Base-by-base conservation (phyloP, 1,140 invertebrate genomes). In the Drosophila sechellia region DNA sequence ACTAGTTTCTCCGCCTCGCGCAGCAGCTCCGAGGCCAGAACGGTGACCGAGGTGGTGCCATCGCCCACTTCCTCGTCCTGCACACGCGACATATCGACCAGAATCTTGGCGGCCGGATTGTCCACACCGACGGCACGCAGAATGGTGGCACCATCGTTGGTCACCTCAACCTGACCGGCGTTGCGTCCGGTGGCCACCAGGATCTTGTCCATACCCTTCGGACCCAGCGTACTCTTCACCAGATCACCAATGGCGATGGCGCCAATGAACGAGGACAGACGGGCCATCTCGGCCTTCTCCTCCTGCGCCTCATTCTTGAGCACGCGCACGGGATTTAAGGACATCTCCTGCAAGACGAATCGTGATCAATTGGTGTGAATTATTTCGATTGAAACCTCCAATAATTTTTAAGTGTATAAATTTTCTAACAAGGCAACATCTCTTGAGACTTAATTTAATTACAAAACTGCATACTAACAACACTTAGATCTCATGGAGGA, bases 121-220 rank as follows among this genome's bases (percentile, higher is more conserved):
- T 99, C 99, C 22, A 99, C 97, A 50, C 99, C 98, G 66, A 99
- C 95, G 11, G 97, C 96, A 92, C 98, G 98, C 45, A 99, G 93
- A 92, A 99, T 99, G 5, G 99, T 99, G 12, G 99, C 99, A 64
- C 99, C 99, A 94, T 99, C 99, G 93, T 99, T 99, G 39, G 99
- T 99, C 5, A 99, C 98, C 93, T 99, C 96, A 57, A 99, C 96
- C 77, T 93, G 93, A 42, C 98, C 97, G 83, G 96, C 94, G 92
- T 95, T 96, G 76, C 97, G 94, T 15, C 97, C 96, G 79, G 95
- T 94, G 43, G 96, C 95, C n/a, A 98, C 95, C 10, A 99, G 93
- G 86, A 99, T 99, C 94, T 99, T 99, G 92, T 99, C 99, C 99
- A 99, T 99, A 91, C 99, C 99, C 94, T 99, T 99, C 13, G 99